These are phyloP conservation scores for Drosophila grimshawi DNA, from an alignment of 1,140 invertebrate genomes.

Conservation along the genomic window DNA sequence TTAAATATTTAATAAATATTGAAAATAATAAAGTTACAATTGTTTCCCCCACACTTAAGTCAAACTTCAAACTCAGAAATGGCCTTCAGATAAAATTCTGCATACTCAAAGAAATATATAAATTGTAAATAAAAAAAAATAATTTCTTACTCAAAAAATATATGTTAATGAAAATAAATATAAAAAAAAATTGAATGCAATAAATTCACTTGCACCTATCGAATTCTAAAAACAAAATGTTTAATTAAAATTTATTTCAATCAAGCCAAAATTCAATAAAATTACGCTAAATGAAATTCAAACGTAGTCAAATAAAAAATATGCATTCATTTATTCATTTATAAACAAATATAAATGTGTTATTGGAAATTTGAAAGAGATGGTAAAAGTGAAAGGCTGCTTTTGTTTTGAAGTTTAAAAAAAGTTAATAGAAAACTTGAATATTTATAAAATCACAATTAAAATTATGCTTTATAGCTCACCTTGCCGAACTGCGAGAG, in stretches of 20 bases:
- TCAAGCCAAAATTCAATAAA: neutral
- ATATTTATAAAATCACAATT: neutral
- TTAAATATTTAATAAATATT: neutral
- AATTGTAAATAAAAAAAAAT: too few relatives aligned
- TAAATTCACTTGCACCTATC: neutral
- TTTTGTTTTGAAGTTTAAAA: neutral
- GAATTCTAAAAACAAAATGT: neutral
- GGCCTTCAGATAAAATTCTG: too few relatives aligned
- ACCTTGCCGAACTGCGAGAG: conserved; percentile 92
- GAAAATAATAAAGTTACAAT: too few relatives aligned
- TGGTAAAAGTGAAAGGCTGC: neutral
- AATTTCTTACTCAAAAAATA: too few relatives aligned
- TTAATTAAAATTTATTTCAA: too few relatives aligned
- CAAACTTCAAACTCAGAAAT: too few relatives aligned
- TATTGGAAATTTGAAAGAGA: neutral
- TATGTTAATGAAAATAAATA: neutral
- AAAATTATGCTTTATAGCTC: conserved; percentile 43
- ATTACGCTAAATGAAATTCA: neutral
- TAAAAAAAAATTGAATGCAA: neutral
- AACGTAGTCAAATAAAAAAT: neutral
- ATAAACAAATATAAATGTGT: neutral
- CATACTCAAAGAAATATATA: too few relatives aligned
- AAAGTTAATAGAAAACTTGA: neutral
- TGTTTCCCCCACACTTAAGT: too few relatives aligned
- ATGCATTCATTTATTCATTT: neutral